Conservation (phyloP, 35 echinoderm and acorn worm species). For the Heliocidaris tuberculata region DNA sequence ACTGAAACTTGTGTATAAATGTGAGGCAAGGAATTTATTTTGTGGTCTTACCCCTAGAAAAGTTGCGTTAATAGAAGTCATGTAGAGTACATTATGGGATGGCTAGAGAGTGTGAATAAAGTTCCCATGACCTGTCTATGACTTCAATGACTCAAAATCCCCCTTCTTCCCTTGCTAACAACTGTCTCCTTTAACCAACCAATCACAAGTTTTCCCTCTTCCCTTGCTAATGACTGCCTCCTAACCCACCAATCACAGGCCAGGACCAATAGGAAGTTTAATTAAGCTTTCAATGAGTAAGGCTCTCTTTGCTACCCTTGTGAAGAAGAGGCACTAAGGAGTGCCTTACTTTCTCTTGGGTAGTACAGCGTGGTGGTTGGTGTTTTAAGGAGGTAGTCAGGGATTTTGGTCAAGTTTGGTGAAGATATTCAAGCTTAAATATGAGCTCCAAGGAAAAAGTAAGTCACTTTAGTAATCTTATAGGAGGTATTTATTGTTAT, state of each 20-base stretch:
- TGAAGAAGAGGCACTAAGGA: neutral
- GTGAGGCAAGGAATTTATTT: no score
- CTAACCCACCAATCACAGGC: neutral
- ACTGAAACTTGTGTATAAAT: no score
- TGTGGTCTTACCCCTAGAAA: neutral
- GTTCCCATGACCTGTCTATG: neutral
- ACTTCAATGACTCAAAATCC: constrained; percentile 19
- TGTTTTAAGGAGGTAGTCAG: neutral
- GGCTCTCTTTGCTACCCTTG: neutral
- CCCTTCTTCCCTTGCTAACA: constrained; percentile 2
- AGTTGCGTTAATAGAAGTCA: neutral
- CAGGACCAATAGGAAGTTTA: constrained; percentile 6
- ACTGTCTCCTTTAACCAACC: neutral
- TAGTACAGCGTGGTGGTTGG: neutral
- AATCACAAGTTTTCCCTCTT: neutral
- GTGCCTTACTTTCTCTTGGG: neutral
- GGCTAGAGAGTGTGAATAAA: neutral
- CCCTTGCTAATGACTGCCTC: neutral
- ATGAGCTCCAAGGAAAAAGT: constrained; percentile 33
- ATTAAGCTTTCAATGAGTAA: neutral
- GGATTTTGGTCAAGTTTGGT: neutral
- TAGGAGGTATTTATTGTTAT: neutral
- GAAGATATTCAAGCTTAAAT: neutral
- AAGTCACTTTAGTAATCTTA: neutral
- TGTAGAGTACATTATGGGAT: neutral